Base-by-base conservation (phyloP, 2,113 vertebrate species). In the Cettia cetti region DNA sequence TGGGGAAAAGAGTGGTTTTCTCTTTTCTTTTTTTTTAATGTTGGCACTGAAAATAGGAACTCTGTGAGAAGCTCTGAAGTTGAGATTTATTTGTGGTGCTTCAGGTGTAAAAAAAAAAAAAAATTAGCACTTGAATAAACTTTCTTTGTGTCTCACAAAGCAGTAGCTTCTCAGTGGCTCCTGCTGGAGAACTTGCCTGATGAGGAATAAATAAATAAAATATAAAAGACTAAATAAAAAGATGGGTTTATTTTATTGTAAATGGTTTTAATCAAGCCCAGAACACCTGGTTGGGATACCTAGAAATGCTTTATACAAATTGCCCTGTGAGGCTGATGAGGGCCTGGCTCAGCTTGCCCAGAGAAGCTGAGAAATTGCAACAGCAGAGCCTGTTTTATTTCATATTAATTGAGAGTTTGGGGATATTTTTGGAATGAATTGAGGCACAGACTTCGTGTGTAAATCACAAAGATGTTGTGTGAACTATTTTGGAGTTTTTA, bases 281-380 rank as follows among this genome's bases (percentile, higher is more conserved):
- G 33, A n/a, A 23, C 13, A 39, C 3, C 15, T 26, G 39, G 21
- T 40, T 52, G 10, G 45, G n/a, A 18, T 44, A 37, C 11, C 26
- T 30, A 16, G 15, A 76, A 77, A 28, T 27, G 23, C 9, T 15
- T 70, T 47, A 0, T 9, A 8, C 12, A 16, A 65, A 11, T 33
- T 64, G 13, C 16, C 22, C 13, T 0, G 0, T 2, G 11, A 15
- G 40, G n/a, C 21, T 12, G 39, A 9, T 7, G 28, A 35, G 39
- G 35, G 49, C 47, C 33, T 83, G 81, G n/a, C 69, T 22, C 28
- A 23, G 26, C 18, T 5, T 39, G 27, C 40, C 33, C 40, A 28
- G 59, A 35, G 69, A n/a, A 74, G 22, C 30, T 54, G 39, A 52
- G 42, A 16, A 42, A 77, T 45, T 69, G 11, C 28, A 68, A 11